Conservation (phyloP, 2,888 invertebrate species). For the Elaeidobius kamerunicus region DNA sequence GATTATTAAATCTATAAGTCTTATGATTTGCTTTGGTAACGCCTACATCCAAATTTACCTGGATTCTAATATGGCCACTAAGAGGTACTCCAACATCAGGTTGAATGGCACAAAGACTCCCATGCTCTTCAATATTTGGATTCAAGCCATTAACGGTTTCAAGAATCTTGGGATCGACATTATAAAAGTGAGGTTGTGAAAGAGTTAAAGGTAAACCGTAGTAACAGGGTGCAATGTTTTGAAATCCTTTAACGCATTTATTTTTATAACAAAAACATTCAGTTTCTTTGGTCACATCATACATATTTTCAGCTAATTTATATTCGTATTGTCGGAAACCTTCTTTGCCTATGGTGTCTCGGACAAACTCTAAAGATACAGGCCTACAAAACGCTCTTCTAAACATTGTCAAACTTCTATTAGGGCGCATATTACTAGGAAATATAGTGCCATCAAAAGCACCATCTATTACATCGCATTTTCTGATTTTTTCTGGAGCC, state of each 20-base stretch:
- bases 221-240: constrained; percentile 54
- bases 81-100: constrained; percentile 70
- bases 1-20: constrained; percentile 59
- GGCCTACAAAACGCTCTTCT: constrained; percentile 75
- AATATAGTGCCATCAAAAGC: constrained; percentile 71
- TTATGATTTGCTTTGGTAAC: constrained; percentile 59
- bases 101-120: constrained; percentile 62
- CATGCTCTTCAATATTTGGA: constrained; percentile 59
- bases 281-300: constrained; percentile 60
- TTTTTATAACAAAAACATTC: constrained; percentile 60
- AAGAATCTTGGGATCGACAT: constrained; percentile 58
- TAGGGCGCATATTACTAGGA: constrained; percentile 57
- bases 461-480: constrained; percentile 67
- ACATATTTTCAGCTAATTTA: constrained; percentile 58
- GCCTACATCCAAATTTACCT: constrained; percentile 69
- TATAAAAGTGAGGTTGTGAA: constrained; percentile 60
- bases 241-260: constrained; percentile 67
- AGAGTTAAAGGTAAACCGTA: constrained; percentile 68
- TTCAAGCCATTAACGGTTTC: constrained; percentile 59
- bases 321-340: constrained; percentile 63
- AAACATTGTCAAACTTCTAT: constrained; percentile 60
- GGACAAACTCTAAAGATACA: constrained; percentile 54
- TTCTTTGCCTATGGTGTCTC: constrained; percentile 43
- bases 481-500: constrained; percentile 49
- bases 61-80: constrained; percentile 60